phyloP scores from a whole-genome alignment of 2,113 vertebrate species.

The Dryoscopus gambensis region DNA sequence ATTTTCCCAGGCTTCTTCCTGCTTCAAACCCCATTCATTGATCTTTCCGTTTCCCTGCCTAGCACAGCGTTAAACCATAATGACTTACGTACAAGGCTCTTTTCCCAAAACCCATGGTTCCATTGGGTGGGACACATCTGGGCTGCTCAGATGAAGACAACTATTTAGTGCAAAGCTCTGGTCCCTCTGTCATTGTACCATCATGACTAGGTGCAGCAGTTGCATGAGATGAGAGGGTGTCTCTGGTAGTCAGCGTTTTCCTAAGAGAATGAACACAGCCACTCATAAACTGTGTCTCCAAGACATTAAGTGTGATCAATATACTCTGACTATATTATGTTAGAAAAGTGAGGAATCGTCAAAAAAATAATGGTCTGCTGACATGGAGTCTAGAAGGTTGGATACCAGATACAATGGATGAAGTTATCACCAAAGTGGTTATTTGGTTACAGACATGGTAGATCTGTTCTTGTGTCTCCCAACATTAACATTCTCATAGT shows the following conservation, averaged over 20 bases:
- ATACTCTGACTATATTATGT: background rate
- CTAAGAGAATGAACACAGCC: background rate
- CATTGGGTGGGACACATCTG: no score
- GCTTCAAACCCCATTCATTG: fast-evolving
- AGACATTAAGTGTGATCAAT: background rate
- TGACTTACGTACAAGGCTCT: background rate
- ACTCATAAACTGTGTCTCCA: background rate
- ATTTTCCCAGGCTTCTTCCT: background rate
- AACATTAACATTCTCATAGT: background rate
- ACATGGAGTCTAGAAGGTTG: background rate
- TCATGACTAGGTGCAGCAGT: background rate
- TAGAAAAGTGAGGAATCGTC: background rate
- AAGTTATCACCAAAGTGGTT: background rate
- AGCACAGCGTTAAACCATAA: background rate
- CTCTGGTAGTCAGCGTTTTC: background rate
- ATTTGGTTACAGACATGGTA: background rate
- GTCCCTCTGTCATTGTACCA: background rate
- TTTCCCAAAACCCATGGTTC: background rate
- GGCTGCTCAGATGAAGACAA: background rate
- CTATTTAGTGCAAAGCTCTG: background rate
- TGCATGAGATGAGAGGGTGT: background rate
- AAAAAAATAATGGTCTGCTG: background rate
- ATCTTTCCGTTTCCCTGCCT: background rate
- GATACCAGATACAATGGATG: background rate
- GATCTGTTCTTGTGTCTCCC: background rate